phyloP scores from a whole-genome alignment of 1,140 invertebrate genomes.

The Antheraea mylitta region DNA sequence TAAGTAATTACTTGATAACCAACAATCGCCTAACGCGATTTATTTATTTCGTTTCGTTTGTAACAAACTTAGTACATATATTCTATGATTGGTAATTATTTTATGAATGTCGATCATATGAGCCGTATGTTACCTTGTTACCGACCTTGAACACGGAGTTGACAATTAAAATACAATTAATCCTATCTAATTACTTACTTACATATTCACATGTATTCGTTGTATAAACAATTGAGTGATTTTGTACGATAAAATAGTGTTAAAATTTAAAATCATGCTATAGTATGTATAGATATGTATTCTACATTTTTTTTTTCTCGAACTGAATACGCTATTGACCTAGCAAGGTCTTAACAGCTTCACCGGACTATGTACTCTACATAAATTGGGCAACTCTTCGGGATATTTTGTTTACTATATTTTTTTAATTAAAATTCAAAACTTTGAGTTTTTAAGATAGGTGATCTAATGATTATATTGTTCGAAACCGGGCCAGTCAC shows the following conservation, averaged over 20 bases:
- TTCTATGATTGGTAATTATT: neutral
- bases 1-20: neutral
- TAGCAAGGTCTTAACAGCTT: too few relatives aligned
- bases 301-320: too few relatives aligned
- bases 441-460: too few relatives aligned
- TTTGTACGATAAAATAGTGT: neutral
- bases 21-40: neutral
- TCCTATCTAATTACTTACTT: neutral
- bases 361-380: too few relatives aligned
- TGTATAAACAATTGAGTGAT: neutral
- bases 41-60: neutral
- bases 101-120: neutral
- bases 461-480: too few relatives aligned
- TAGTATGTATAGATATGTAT: too few relatives aligned
- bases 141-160: neutral
- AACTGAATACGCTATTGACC: too few relatives aligned
- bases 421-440: too few relatives aligned
- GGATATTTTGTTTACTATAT: too few relatives aligned
- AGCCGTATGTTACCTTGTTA: neutral
- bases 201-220: neutral
- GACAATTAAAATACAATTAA: neutral
- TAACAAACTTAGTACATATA: too few relatives aligned
- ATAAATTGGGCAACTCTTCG: too few relatives aligned
- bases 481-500: too few relatives aligned
- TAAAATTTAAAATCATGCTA: neutral